Conservation (phyloP, 2,797 vertebrate genomes). For the Yasuhikotakia modesta region DNA sequence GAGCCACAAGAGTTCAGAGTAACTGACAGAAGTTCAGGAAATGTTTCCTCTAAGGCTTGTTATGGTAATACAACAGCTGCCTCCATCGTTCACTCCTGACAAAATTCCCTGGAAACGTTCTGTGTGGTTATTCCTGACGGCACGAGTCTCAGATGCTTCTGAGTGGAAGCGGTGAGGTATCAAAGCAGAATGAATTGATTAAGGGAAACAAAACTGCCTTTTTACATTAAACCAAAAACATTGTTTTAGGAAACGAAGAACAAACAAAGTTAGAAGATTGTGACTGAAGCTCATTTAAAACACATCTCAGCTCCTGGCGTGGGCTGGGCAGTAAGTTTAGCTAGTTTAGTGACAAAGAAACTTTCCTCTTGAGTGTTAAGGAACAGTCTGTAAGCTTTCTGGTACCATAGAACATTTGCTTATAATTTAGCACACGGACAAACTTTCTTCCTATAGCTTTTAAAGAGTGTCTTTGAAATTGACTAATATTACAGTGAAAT, state of each 20-base stretch:
- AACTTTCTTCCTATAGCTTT: too few species aligned
- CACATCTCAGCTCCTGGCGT: too few species aligned
- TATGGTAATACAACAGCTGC: constrained; percentile 6
- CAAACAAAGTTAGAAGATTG: background rate
- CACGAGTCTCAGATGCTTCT: background rate
- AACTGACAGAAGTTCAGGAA: constrained; percentile 35
- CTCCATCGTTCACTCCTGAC: background rate
- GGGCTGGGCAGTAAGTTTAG: too few species aligned
- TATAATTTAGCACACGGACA: too few species aligned
- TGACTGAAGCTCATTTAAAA: background rate
- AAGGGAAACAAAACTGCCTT: background rate
- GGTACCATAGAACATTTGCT: too few species aligned
- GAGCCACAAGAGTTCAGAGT: constrained; percentile 40
- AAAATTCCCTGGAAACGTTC: background rate
- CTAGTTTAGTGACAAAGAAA: too few species aligned
- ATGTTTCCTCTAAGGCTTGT: constrained; percentile 40
- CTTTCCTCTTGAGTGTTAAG: too few species aligned
- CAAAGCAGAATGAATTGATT: background rate
- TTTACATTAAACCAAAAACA: background rate
- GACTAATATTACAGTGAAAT: too few species aligned
- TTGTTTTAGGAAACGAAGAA: background rate
- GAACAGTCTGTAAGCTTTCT: too few species aligned
- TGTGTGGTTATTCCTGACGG: constrained; percentile 8
- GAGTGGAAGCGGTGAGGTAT: background rate
- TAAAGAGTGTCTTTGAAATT: too few species aligned